Conservation (phyloP, 2,797 vertebrate species). For the Lagorchestes hirsutus region DNA sequence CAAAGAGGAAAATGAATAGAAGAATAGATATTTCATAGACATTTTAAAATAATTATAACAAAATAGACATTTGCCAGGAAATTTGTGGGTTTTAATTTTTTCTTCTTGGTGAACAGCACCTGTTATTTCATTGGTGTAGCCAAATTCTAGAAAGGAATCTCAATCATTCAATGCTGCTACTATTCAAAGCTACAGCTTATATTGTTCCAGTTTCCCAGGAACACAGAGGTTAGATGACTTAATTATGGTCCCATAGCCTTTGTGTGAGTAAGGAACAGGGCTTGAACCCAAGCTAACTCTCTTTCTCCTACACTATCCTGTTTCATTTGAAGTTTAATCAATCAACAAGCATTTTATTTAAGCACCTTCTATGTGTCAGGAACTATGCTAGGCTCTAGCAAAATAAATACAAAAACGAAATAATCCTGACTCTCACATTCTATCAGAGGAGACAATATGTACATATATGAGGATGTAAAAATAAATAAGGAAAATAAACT, state of each 20-base stretch:
- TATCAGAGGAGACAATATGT: neutral
- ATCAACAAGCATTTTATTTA: neutral
- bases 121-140: neutral
- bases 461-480: neutral
- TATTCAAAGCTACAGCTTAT: neutral
- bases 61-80: neutral
- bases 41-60: neutral
- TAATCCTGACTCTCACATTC: neutral
- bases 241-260: neutral
- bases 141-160: neutral
- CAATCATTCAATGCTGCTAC: neutral
- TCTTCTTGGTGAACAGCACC: neutral
- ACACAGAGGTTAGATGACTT: neutral
- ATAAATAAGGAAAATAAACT: neutral
- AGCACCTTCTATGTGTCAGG: neutral
- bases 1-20: neutral
- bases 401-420: neutral
- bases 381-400: neutral
- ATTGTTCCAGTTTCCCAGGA: neutral
- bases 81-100: neutral
- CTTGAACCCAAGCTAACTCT: neutral
- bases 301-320: neutral
- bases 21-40: neutral
- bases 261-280: neutral
- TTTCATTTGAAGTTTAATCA: neutral